Conservation (phyloP, 2,797 vertebrate species). For the Neosilurus hyrtlii region DNA sequence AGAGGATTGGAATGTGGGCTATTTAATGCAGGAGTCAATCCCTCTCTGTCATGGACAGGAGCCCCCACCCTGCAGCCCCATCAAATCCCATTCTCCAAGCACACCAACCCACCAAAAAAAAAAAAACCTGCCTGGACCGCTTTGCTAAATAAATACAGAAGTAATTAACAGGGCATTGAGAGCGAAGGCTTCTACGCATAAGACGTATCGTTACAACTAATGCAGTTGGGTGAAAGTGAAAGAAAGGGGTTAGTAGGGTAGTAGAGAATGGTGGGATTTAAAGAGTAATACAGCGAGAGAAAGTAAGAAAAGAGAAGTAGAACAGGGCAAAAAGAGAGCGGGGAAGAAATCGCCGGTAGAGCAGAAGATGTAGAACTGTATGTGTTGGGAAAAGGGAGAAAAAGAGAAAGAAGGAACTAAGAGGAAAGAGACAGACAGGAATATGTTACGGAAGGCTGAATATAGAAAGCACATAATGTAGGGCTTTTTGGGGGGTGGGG, state of each 20-base stretch:
- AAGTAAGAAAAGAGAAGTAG: neutral
- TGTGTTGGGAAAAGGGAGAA: slow-evolving; percentile 2
- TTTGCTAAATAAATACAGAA: slow-evolving; percentile 80
- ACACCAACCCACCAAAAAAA: neutral
- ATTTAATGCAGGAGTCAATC: slow-evolving; percentile 78
- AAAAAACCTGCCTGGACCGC: slow-evolving; percentile 48
- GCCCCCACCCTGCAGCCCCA: neutral
- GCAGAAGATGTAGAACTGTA: neutral
- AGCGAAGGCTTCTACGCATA: slow-evolving; percentile 58
- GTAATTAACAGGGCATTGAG: slow-evolving; percentile 77
- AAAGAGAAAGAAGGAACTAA: neutral
- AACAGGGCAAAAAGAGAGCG: neutral
- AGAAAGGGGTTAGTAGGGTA: slow-evolving; percentile 20
- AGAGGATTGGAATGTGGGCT: slow-evolving; percentile 77
- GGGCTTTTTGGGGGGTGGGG: neutral
- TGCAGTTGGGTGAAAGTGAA: slow-evolving; percentile 24
- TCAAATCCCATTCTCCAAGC: neutral
- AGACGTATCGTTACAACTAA: slow-evolving; percentile 68
- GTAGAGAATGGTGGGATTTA: neutral
- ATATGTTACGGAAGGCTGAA: slow-evolving; percentile 9
- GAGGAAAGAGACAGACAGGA: neutral
- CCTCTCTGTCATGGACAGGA: slow-evolving; percentile 67
- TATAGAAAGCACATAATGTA: neutral
- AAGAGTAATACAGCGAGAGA: slow-evolving; percentile 29
- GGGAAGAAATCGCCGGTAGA: neutral